Conservation (phyloP, 2,113 vertebrate species). For the Charina bottae region DNA sequence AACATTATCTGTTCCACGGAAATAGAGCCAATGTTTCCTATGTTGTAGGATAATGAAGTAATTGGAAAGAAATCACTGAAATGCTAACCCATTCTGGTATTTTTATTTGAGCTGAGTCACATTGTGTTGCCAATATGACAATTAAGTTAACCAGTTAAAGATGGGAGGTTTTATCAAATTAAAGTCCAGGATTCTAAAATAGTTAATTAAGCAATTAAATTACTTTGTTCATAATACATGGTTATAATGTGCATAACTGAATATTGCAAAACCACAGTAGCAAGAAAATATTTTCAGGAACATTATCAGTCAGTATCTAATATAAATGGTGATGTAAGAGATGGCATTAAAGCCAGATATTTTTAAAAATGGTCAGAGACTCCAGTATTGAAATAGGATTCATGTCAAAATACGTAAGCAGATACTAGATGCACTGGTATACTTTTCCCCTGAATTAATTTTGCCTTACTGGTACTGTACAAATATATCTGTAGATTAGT, state of each 20-base stretch:
- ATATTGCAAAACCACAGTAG: neutral
- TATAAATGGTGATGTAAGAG: neutral
- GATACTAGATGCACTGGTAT: neutral
- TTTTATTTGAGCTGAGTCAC: neutral
- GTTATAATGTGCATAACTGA: neutral
- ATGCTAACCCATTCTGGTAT: neutral
- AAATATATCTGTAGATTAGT: neutral
- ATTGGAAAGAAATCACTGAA: neutral
- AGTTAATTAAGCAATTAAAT: constrained; percentile 13
- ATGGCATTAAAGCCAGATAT: neutral
- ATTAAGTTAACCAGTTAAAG: neutral
- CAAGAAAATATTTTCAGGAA: neutral
- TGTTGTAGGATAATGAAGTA: neutral
- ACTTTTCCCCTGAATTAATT: neutral
- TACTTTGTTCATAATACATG: neutral
- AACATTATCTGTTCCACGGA: neutral
- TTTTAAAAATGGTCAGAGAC: neutral
- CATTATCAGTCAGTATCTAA: neutral
- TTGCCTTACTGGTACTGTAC: neutral
- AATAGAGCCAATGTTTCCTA: constrained; percentile 1
- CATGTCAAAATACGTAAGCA: neutral
- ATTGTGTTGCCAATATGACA: neutral
- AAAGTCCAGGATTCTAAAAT: neutral
- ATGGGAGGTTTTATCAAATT: neutral
- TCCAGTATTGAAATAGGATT: neutral